Base-by-base conservation (phyloP, 2,888 invertebrate species). In the Limnephilus auricula region DNA sequence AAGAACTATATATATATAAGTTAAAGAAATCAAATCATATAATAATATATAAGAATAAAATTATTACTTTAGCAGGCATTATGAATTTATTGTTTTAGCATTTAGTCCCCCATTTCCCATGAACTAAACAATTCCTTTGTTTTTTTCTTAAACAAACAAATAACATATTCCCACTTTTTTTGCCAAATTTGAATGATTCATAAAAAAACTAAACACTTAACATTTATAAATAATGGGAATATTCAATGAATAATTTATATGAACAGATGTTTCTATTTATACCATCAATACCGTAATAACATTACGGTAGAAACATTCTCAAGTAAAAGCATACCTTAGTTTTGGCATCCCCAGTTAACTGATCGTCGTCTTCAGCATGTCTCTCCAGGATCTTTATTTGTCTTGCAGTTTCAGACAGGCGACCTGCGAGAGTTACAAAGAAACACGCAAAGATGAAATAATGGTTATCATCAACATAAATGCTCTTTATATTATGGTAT, bases 391-490 rank as follows among this genome's bases (percentile, higher is more conserved):
- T 96, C 86, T 96, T 96, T 89, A 98, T 97, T 94, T 97, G 97
- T 79, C 96, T 95, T 83, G 97, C 97, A 0, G 98, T 98, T 79
- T 97, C 97, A 83, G 97, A 96, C 0, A 99, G 98, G 82, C 98
- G 96, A 78, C 96, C 97, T 94, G 96, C 95, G 94, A 31, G 18
- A 18, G 40, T 40, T 32, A 31, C 25, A 65, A 65, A 65, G n/a
- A 65, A 25, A 45, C 15, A 65, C 6, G 18, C 65, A 65, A 65
- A 65, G 65, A 5, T 50, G 18, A 5, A 18, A 18, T 4, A 18
- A 50, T 18, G 50, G 5, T 50, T 0, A 2, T 50, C 18, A 50
- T 18, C 1, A 40, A 40, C 40, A 40, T 50, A 18, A 18, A 50
- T 18, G 5, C 45, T 45, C 0, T 45, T 45, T 4, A 50, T 50